Base-by-base conservation (phyloP, 2,113 vertebrate genomes). In the Dipodomys spectabilis region DNA sequence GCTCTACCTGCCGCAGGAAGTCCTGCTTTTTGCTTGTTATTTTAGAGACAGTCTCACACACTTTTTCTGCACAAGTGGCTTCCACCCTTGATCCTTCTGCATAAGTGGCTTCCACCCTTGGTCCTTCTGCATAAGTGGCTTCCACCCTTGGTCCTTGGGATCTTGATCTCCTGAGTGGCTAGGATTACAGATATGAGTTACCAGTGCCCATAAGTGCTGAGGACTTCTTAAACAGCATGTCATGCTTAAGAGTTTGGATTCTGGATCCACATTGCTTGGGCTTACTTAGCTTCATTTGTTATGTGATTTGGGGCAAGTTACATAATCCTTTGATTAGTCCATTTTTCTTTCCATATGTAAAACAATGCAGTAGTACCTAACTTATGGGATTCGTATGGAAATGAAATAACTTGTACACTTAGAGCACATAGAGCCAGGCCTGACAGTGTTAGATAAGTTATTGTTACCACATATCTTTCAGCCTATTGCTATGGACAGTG, bases 401-500 rank as follows among this genome's bases (percentile, higher is more conserved):
- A 10, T 79, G 87, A 45, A 65, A 32, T 30, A 32, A 77, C 39
- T 32, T 0, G 19, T 39, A 18, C 5, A 19, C 30, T 44, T 23
- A n/a, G 85, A 87, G 44, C 35, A 9, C 67, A 82, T 69, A 13
- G 4, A 72, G 11, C 39, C 5, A 45, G 32, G 62, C 35, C 57
- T 74, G 73, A n/a, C 23, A 18, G 74, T 35, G 53, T 53, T 39
- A 5, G 20, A 6, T 15, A 7, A 45, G 9, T n/a, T 75, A 64
- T 16, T 13, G 2, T 44, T 27, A 0, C 78, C 32, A 15, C 82
- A 2, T n/a, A 0, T 97, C 89, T 97, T 98, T 25, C 98, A 98
- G 98, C 94, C 97, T 84, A 85, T 91, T 99, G 98, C 98, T 98
- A 99, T 99, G 99, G 99, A 99, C 98, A 99, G 98, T 98, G 99